Percentiles rank a stretch among this genome's conserved stretches.
Conservation (phyloP, 2,113 vertebrate genomes). For the Sakesphorus luctuosus region DNA sequence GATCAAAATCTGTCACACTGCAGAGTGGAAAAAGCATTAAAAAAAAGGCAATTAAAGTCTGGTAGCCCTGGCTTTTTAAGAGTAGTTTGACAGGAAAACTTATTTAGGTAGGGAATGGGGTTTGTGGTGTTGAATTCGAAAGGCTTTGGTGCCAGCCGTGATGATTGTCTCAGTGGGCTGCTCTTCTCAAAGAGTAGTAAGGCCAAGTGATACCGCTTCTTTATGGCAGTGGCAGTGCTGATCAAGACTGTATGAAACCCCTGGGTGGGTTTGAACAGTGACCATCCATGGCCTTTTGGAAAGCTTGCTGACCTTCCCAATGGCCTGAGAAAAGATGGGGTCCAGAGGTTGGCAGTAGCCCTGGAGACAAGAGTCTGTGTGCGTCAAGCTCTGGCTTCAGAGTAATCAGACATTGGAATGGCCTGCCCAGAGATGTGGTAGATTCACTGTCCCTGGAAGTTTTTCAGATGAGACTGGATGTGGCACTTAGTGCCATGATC, state of each 20-base stretch:
- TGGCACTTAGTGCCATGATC: no score
- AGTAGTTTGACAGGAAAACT: not conserved
- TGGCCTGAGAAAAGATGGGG: not conserved
- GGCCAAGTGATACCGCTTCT: not conserved
- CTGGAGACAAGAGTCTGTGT: not conserved
- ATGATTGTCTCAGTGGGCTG: not conserved
- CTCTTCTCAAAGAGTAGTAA: not conserved
- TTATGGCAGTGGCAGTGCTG: not conserved
- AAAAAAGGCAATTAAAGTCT: not conserved
- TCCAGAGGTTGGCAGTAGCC: not conserved
- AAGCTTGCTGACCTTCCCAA: not conserved
- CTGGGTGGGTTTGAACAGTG: not conserved
- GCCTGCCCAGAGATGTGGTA: no score
- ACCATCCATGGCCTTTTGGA: not conserved
- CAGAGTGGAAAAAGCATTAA: not conserved
- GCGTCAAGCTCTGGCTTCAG: not conserved
- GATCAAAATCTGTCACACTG: not conserved
- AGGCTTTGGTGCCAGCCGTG: not conserved
- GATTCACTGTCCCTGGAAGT: no score
- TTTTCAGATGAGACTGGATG: no score
- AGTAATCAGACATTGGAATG: no score
- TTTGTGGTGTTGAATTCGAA: not conserved
- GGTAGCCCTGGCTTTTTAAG: not conserved
- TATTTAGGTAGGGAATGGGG: not conserved
- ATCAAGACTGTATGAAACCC: fast-evolving